Conservation (phyloP, 2,113 vertebrate genomes). For the Hemiprocne comata region DNA sequence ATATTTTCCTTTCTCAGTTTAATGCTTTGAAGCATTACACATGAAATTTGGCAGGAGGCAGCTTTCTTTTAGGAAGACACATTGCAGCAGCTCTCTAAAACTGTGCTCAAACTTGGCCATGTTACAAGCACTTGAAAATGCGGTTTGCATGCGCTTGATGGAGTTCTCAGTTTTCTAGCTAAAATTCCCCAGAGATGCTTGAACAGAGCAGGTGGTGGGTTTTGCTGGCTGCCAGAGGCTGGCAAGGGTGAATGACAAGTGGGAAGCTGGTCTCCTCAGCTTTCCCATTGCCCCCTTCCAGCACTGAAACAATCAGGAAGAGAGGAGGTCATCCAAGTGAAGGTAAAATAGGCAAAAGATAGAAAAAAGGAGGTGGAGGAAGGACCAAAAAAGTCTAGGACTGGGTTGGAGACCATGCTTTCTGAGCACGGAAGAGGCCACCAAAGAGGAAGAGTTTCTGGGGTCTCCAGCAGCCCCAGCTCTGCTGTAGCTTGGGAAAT, state of each 20-base stretch:
- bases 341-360: not conserved
- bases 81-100: constrained; percentile 52
- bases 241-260: not conserved
- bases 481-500: not conserved
- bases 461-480: not conserved
- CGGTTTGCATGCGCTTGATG: not conserved
- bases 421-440: not conserved
- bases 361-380: not conserved
- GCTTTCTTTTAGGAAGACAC: constrained; percentile 58
- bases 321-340: not conserved
- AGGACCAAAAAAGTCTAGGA: not conserved
- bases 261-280: not conserved
- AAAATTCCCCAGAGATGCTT: not conserved
- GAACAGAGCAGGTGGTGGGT: not conserved
- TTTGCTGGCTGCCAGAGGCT: not conserved
- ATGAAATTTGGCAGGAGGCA: constrained; percentile 13
- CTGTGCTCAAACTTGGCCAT: constrained; percentile 47
- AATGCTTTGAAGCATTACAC: not conserved
- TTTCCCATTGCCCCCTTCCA: not conserved
- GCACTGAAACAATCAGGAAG: not conserved
- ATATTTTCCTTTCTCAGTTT: constrained; percentile 29
- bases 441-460: not conserved
- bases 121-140: constrained; percentile 31
- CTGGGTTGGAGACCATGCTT: not conserved
- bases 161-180: constrained; percentile 14